Conservation (phyloP, 1,140 invertebrate genomes). For the Hylaeus anthracinus region DNA sequence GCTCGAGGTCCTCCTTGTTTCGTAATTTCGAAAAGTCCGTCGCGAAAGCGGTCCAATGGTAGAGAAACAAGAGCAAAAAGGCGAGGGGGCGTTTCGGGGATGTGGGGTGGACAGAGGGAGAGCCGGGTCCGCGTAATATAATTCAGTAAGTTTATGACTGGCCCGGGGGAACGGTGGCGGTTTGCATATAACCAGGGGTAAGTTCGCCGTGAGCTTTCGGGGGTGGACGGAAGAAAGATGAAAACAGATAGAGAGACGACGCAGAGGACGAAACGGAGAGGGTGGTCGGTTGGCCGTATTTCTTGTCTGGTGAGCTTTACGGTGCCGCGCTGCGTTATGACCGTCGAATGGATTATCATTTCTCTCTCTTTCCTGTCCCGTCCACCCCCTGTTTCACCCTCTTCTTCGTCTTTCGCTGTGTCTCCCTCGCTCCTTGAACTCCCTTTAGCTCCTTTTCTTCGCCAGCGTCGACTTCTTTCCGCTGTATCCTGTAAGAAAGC, state of each 20-base stretch:
- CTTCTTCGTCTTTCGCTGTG: conserved; percentile 40
- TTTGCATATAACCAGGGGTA: conserved; percentile 81
- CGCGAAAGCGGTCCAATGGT: conserved; percentile 25
- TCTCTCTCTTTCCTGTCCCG: conserved; percentile 64
- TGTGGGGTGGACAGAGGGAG: conserved; percentile 58
- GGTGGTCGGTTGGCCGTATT: conserved; percentile 77
- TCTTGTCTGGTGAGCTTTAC: conserved; percentile 81
- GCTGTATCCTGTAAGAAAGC: conserved; percentile 63
- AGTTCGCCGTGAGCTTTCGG: conserved; percentile 72
- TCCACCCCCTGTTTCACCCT: conserved; percentile 55
- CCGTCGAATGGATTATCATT: conserved; percentile 80
- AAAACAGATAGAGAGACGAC: conserved; percentile 47
- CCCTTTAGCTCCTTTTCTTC: conserved; percentile 31
- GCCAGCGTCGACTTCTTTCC: conserved; percentile 32
- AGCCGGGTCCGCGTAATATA: conserved; percentile 77
- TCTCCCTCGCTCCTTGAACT: conserved; percentile 9
- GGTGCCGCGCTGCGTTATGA: conserved; percentile 77
- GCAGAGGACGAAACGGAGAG: conserved; percentile 59
- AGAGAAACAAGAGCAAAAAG: conserved; percentile 16
- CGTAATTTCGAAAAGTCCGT: conserved; percentile 24
- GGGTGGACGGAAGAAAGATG: conserved; percentile 27
- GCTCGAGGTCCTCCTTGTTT: neutral
- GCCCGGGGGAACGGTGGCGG: conserved; percentile 77
- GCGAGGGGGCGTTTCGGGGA: conserved; percentile 32
- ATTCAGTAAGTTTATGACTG: conserved; percentile 82